Conservation (phyloP, 2,888 invertebrate genomes). For the Acronicta aceris region DNA sequence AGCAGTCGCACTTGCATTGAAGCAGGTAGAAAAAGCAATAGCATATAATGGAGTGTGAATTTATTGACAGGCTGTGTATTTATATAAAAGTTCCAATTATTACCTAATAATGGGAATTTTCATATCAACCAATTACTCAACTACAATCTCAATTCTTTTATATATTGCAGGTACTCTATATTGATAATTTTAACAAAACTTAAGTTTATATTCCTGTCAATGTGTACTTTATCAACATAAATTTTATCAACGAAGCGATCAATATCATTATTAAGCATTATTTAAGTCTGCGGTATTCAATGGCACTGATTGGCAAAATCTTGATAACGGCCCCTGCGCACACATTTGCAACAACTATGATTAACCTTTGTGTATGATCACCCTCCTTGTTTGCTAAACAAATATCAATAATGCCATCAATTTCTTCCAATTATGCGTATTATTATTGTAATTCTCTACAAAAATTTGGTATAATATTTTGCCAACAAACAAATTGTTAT, state of each 20-base stretch:
- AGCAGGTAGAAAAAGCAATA: too few species aligned
- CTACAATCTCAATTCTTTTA: too few species aligned
- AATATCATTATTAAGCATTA: slow-evolving; percentile 59
- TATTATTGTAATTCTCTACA: slow-evolving; percentile 37
- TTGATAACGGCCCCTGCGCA: slow-evolving; percentile 75
- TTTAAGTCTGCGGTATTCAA: slow-evolving; percentile 65
- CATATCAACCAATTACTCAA: too few species aligned
- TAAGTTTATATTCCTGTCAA: too few species aligned
- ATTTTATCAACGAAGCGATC: slow-evolving; percentile 41
- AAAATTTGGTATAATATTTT: slow-evolving; percentile 20
- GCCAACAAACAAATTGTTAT: background rate
- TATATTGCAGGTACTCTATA: too few species aligned
- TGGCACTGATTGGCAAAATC: slow-evolving; percentile 82
- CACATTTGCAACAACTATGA: slow-evolving; percentile 65
- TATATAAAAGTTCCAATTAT: too few species aligned
- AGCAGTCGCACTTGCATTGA: too few species aligned
- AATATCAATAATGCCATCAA: slow-evolving; percentile 48
- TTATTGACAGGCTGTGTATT: too few species aligned
- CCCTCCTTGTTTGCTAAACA: slow-evolving; percentile 68
- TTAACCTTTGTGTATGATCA: slow-evolving; percentile 72
- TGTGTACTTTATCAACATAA: slow-evolving; percentile 3
- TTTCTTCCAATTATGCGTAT: slow-evolving; percentile 49
- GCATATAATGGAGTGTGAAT: too few species aligned
- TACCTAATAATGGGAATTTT: too few species aligned
- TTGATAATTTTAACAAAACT: background rate